Percentiles rank a stretch among this genome's conserved stretches.
phyloP scores from a whole-genome alignment of 2,113 vertebrate genomes.

The Hiodon tergisus region DNA sequence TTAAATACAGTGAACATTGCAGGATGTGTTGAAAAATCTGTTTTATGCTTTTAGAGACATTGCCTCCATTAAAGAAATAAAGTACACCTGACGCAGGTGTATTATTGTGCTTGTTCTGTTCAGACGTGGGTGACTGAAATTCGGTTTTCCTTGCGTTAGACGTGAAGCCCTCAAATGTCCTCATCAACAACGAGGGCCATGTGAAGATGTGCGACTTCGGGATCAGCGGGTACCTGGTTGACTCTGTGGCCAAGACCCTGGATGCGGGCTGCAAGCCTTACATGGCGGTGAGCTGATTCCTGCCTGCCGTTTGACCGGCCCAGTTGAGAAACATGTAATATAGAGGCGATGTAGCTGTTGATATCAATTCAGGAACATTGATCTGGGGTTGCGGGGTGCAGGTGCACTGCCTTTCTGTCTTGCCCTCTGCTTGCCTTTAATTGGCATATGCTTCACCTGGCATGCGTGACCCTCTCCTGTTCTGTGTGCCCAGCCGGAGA shows the following conservation, averaged over 20 bases:
- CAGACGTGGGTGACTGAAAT: background rate
- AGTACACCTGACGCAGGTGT: too few species aligned
- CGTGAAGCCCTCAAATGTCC: conserved; percentile 94
- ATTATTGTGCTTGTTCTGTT: background rate
- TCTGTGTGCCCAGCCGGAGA: conserved; percentile 75
- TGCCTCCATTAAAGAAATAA: too few species aligned
- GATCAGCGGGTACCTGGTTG: conserved; percentile 94
- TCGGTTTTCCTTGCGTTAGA: conserved; percentile 58
- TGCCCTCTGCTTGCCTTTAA: background rate
- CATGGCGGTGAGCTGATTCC: conserved; percentile 80
- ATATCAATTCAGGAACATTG: too few species aligned
- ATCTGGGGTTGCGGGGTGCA: too few species aligned
- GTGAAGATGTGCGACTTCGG: conserved; percentile 99
- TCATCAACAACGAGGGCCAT: conserved; percentile 91
- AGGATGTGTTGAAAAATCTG: background rate
- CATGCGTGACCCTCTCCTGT: background rate
- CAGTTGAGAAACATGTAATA: background rate
- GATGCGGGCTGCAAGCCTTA: conserved; percentile 96
- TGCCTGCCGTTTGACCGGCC: background rate
- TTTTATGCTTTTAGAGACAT: background rate
- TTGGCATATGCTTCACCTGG: background rate
- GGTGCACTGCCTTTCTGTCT: background rate
- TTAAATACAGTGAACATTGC: background rate
- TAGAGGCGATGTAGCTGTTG: background rate
- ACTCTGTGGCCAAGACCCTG: conserved; percentile 94